Evolutionary conservation across 2,113 vertebrate genomes (phyloP).

Genomic region (Gasterosteus nipponicus): DNA sequence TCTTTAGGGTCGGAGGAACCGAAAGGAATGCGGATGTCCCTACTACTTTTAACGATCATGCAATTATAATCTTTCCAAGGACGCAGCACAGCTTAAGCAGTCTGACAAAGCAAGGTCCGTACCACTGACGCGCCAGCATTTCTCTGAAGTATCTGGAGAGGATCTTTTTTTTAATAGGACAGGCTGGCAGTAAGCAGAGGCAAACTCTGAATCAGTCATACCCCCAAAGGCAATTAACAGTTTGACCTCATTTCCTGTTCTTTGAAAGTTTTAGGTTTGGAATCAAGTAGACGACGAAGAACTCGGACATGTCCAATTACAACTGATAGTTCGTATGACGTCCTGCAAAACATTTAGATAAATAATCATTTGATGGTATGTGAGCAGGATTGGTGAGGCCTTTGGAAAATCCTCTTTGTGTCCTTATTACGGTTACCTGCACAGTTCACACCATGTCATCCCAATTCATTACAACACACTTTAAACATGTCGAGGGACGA

Average conservation of each 20-base stretch:
- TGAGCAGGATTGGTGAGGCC: background rate
- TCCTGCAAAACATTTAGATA: background rate
- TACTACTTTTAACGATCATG: background rate
- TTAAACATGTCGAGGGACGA: background rate
- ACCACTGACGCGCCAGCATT: conserved; percentile 30
- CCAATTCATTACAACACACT: background rate
- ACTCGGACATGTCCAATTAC: background rate
- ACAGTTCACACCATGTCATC: background rate
- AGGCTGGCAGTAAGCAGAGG: background rate
- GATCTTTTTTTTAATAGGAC: conserved; percentile 34
- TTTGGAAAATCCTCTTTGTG: background rate
- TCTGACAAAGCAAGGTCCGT: conserved; percentile 19
- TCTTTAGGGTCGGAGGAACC: background rate
- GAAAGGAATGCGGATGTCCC: background rate
- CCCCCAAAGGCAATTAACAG: conserved; percentile 38
- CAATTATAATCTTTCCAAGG: conserved; percentile 34
- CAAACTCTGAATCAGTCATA: conserved; percentile 38
- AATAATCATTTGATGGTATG: background rate
- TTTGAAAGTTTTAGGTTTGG: conserved; percentile 49
- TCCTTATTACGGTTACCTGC: background rate
- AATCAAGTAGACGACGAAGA: conserved; percentile 27
- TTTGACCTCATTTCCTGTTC: conserved; percentile 55
- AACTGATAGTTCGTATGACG: background rate
- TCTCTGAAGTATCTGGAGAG: conserved; percentile 43
- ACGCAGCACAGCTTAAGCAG: conserved; percentile 17